Evolutionary conservation across 2,113 vertebrate species (phyloP).

Genomic region (Tetrax tetrax): DNA sequence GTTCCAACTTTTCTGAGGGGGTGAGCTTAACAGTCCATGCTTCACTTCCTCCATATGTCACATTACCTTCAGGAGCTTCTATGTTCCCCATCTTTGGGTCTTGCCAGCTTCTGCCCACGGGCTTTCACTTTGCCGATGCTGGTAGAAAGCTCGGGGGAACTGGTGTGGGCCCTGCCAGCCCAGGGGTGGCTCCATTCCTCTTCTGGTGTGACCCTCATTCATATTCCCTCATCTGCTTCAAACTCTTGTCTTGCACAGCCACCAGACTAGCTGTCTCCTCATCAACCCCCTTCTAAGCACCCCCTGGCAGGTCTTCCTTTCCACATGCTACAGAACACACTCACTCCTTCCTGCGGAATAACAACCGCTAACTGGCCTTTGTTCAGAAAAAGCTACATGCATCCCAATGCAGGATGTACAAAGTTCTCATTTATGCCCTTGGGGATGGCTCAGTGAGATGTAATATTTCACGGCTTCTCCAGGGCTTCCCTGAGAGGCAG

Average conservation of each 20-base stretch:
- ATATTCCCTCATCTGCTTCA: not conserved
- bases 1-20: not conserved
- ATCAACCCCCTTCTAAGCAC: not conserved
- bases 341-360: not conserved
- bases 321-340: not conserved
- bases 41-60: not conserved
- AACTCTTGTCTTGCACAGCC: not conserved
- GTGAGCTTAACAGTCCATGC: not conserved
- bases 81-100: not conserved
- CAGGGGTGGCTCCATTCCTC: not conserved
- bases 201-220: not conserved
- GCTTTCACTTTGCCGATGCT: not conserved
- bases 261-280: not conserved
- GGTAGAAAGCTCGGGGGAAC: not conserved
- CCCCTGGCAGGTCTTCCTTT: not conserved
- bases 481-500: not conserved
- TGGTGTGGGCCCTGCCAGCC: not conserved
- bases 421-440: not conserved
- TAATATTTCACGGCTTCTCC: accelerated
- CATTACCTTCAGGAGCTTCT: not conserved
- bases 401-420: not conserved
- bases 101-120: not conserved
- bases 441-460: not conserved
- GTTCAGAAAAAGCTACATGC: not conserved
- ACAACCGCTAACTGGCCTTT: not conserved